These are phyloP conservation scores for Albula goreensis DNA, from an alignment of 2,113 vertebrate genomes.

Conservation along the genomic window DNA sequence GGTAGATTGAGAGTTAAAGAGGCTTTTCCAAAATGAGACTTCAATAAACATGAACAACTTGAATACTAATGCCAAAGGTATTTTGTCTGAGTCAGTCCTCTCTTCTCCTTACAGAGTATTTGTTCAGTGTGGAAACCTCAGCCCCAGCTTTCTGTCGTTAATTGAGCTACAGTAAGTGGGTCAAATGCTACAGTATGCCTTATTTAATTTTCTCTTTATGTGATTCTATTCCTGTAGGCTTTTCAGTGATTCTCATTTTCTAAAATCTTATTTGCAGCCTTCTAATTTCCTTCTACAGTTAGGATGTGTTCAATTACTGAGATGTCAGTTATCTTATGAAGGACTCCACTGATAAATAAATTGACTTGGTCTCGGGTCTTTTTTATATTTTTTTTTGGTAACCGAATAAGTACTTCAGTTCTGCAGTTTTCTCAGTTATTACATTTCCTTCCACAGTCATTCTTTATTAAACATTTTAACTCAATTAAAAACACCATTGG, in stretches of 20 bases:
- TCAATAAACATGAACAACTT: background rate
- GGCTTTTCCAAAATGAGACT: background rate
- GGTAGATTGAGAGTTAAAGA: background rate
- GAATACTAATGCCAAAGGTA: background rate
- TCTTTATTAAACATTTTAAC: no score
- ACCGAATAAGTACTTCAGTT: background rate
- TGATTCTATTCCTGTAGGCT: background rate
- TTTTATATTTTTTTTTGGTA: background rate
- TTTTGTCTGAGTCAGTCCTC: background rate
- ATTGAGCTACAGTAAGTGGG: background rate
- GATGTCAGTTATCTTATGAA: no score
- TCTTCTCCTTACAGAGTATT: background rate
- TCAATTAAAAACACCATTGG: no score
- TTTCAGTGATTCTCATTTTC: background rate
- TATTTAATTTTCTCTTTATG: background rate
- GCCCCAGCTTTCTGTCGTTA: background rate
- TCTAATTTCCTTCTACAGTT: no score
- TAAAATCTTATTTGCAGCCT: no score
- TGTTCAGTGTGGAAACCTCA: background rate
- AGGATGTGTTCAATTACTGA: no score
- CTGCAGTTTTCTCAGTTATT: no score
- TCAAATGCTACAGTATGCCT: background rate
- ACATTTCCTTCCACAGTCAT: no score
- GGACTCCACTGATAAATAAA: no score
- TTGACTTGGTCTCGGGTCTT: no score